phyloP scores from a whole-genome alignment of 1,140 invertebrate genomes.

The Bombus confusus region DNA sequence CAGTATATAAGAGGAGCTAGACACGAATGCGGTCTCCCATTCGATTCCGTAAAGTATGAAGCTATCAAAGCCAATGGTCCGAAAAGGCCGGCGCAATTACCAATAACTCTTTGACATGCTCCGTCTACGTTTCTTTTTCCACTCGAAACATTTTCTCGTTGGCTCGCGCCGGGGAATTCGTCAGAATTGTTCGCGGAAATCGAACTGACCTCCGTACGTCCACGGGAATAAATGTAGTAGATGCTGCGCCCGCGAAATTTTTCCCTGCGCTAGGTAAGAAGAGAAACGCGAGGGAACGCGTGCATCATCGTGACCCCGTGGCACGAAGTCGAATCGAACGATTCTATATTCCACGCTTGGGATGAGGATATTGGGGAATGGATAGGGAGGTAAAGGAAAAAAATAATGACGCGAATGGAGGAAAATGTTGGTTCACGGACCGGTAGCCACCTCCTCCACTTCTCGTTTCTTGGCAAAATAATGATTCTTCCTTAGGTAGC shows the following conservation, averaged over 20 bases:
- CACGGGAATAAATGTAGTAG: conserved; percentile 17
- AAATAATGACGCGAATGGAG: neutral
- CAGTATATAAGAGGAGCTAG: conserved; percentile 73
- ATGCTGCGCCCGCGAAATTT: conserved; percentile 11
- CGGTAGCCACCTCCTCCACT: neutral
- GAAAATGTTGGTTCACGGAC: conserved; percentile 32
- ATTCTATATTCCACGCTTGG: neutral
- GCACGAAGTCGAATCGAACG: neutral
- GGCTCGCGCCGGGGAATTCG: conserved; percentile 15
- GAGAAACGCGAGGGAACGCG: neutral
- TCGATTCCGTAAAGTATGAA: conserved; percentile 82
- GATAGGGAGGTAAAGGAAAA: neutral
- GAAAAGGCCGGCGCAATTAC: conserved; percentile 79
- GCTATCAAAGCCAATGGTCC: conserved; percentile 81
- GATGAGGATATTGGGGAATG: too few relatives aligned
- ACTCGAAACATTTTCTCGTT: conserved; percentile 62
- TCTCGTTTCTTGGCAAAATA: conserved; percentile 41
- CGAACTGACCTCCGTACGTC: conserved; percentile 19
- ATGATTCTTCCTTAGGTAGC: conserved; percentile 29
- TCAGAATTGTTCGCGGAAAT: conserved; percentile 49
- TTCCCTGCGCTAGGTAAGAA: neutral
- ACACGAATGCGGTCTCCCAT: conserved; percentile 73
- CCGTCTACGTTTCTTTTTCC: conserved; percentile 70
- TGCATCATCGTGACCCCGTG: neutral
- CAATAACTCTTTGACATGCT: conserved; percentile 79